Conservation (phyloP, 2,888 invertebrate genomes). For the Apomyelois bistriatella region DNA sequence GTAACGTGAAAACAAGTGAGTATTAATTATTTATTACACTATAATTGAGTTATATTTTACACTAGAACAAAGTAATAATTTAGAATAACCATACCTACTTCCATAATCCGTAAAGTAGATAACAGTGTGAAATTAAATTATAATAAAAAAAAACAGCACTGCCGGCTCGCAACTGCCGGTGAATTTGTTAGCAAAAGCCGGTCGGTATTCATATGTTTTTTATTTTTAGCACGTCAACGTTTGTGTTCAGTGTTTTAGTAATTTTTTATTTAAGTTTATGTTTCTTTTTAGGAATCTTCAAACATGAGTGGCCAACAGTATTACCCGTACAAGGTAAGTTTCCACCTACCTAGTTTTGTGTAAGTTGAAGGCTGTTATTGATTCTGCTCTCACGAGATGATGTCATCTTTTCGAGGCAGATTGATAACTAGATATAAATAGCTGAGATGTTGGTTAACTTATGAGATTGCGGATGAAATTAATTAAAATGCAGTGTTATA, state of each 20-base stretch:
- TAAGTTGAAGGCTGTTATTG: conserved; percentile 31
- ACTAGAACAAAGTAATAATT: neutral
- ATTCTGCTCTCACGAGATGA: conserved; percentile 56
- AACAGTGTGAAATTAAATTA: no score
- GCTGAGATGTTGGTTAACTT: conserved; percentile 18
- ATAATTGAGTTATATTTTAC: no score
- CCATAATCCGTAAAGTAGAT: neutral
- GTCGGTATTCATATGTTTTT: conserved; percentile 31
- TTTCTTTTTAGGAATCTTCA: conserved; percentile 58
- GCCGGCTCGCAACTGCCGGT: neutral
- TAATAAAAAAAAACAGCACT: no score
- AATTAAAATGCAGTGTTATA: neutral
- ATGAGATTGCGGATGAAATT: conserved; percentile 17
- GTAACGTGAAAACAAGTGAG: conserved; percentile 55
- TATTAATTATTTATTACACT: conserved; percentile 20
- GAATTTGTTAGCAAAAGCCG: neutral
- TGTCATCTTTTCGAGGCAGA: conserved; percentile 60
- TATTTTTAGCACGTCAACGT: conserved; percentile 57
- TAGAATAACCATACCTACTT: no score
- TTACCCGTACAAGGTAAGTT: conserved; percentile 91
- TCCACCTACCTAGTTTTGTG: conserved; percentile 48
- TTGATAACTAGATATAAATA: conserved; percentile 11
- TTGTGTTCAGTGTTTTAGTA: conserved; percentile 34
- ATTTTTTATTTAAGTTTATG: conserved; percentile 30
- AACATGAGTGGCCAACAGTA: conserved; percentile 90